Conservation (phyloP, 2,888 invertebrate genomes). For the Athalia rosae region DNA sequence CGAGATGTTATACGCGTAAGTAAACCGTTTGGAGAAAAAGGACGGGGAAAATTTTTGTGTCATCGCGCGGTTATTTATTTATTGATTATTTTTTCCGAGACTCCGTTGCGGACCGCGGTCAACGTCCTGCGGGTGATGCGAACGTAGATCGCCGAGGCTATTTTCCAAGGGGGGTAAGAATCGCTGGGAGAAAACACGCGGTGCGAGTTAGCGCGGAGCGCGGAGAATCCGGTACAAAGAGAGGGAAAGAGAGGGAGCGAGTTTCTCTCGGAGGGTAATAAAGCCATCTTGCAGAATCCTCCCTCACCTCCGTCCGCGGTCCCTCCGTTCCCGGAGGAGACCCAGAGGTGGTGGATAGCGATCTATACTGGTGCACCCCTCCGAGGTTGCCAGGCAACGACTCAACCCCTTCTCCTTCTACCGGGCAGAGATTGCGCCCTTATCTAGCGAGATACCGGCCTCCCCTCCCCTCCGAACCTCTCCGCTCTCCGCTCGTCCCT, state of each 20-base stretch:
- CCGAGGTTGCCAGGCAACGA: constrained; percentile 69
- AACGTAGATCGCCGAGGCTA: constrained; percentile 59
- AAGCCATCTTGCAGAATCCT: constrained; percentile 70
- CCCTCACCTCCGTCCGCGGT: constrained; percentile 53
- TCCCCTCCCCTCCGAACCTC: constrained; percentile 48
- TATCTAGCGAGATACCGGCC: constrained; percentile 65
- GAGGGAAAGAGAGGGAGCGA: constrained; percentile 49
- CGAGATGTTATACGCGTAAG: too few relatives aligned
- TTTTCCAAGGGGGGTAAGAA: constrained; percentile 61
- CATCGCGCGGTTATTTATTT: neutral
- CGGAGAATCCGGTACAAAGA: constrained; percentile 19
- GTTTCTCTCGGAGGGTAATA: constrained; percentile 58
- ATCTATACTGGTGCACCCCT: constrained; percentile 67
- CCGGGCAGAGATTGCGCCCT: constrained; percentile 66
- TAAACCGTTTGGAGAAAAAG: neutral
- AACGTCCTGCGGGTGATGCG: constrained; percentile 45
- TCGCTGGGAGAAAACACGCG: too few relatives aligned
- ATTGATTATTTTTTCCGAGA: neutral
- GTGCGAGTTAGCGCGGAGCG: constrained; percentile 64
- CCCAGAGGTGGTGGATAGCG: constrained; percentile 63
- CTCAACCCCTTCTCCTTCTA: constrained; percentile 62
- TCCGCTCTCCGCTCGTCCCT: constrained; percentile 50
- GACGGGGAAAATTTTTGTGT: neutral
- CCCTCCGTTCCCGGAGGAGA: constrained; percentile 55
- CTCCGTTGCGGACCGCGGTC: constrained; percentile 23